Evolutionary conservation across 2,888 invertebrate species (phyloP), one percentile per base, ranked within the genome.

Genomic region (Drosophila koepferae): DNA sequence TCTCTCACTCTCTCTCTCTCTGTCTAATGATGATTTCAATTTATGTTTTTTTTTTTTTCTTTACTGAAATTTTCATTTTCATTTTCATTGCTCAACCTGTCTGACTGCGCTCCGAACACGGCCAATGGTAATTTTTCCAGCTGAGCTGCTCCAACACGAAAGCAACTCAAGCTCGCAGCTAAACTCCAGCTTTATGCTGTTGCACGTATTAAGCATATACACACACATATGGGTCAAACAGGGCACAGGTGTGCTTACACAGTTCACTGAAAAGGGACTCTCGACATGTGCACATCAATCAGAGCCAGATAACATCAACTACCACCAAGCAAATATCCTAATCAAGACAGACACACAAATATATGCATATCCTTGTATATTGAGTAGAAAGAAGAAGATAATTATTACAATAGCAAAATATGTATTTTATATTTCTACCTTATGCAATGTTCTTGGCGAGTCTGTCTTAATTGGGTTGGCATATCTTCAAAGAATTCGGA

Each of bases 121-220:
- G 23, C 49, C 76, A 63, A 59, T 66, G 51, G 80, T 80, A 70
- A 80, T 80, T 82, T 82, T 80, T 82, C 77, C 80, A 82, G 69
- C 64, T 82, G 64, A 80, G 64, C 64, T 64, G 41, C 48, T 72
- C 55, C 53, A 31, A 60, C 59, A 63, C 58, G 40, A 64, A 54
- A 58, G 55, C 63, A 41, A 44, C 62, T 63, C 61, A 58, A 71
- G 65, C 61, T 54, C 51, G 49, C 53, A 53, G 72, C 72, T 51
- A 55, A 72, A 80, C 56, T 74, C 71, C 65, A 51, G 36, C 31
- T 28, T 49, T 51, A 59, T 71, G 60, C 61, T 71, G 56, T 54
- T 59, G 80, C 76, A 77, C 80, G 80, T 77, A 53, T 66, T 46
- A 43, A 31, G n/a, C 38, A 44, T n/a, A 38, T 18, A 20, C 43